Evolutionary conservation across 2,797 vertebrate species (phyloP), one percentile per base, ranked within the genome.

Genomic region (Neomorphus geoffroyi): DNA sequence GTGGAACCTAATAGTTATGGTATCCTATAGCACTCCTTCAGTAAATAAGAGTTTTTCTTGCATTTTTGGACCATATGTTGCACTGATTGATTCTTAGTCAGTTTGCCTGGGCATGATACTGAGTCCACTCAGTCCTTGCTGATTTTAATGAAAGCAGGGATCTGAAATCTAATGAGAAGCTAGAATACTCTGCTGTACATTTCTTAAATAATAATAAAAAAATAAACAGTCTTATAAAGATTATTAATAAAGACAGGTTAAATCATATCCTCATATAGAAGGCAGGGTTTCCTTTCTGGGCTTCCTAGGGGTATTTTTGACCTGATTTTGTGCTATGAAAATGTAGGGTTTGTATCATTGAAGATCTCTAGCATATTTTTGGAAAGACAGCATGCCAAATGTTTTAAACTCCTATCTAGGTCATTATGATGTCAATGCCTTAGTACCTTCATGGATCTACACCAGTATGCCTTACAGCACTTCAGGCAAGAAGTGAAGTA

Each of bases 11-110:
- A 9, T 30, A 21, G 10, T 30, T 61, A 14, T 19, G 6, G 64
- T 18, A 4, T 65, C 32, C 45, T 65, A 3, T 16, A 74, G 41
- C 28, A 6, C n/a, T 64, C 41, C n/a, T 62, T 17, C 71, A 23
- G 22, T 26, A 30, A 65, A n/a, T 33, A 6, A 33, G 4, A 10
- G 48, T 13, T 60, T 33, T 16, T 77, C 67, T 39, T 73, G 15
- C 12, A 0, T 21, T 15, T 66, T 12, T 18, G 19, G 32, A 60
- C n/a, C 17, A 2, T 13, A 0, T 1, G 27, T 71, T 61, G 13
- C 6, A 2, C 18, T 32, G 32, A 26, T 82, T 32, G 32, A 26
- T 82, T 71, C n/a, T n/a, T n/a, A 10, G 24, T 4, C 56, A 57
- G 10, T 71, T 71, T 78, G 21, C 32, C 26, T 39, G 37, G 37